Evolutionary conservation across 2,797 vertebrate species (phyloP).

Genomic region (Sylvia borin): DNA sequence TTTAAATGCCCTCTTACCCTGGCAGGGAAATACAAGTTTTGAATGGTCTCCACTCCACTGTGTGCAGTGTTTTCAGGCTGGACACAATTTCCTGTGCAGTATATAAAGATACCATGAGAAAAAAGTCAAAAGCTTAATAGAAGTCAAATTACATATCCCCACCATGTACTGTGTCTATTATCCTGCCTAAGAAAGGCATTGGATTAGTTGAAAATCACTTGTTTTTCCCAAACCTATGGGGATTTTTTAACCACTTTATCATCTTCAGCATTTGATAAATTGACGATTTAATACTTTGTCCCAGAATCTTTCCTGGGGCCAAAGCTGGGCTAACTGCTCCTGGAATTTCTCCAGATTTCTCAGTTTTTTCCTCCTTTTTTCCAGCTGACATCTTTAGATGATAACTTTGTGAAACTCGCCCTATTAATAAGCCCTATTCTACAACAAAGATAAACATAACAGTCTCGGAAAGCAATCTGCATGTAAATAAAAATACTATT

Average conservation of each 20-base stretch:
- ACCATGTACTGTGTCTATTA: not conserved
- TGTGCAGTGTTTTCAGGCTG: not conserved
- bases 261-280: not conserved
- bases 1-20: not conserved
- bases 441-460: not conserved
- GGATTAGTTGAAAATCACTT: not conserved
- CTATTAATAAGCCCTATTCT: not conserved
- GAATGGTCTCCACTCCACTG: not conserved
- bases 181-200: not conserved
- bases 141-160: not conserved
- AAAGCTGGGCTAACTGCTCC: not conserved
- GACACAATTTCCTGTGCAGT: not conserved
- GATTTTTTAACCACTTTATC: not conserved
- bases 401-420: not conserved
- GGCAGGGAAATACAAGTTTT: not conserved
- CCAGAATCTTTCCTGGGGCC: not conserved
- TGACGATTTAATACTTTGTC: not conserved
- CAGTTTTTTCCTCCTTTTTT: not conserved
- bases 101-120: not conserved
- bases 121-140: not conserved
- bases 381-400: not conserved
- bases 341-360: not conserved
- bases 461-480: not conserved
- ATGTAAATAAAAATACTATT: not conserved
- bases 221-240: not conserved